phyloP scores from a whole-genome alignment of 1,140 invertebrate species.

The Drosophila navojoa region DNA sequence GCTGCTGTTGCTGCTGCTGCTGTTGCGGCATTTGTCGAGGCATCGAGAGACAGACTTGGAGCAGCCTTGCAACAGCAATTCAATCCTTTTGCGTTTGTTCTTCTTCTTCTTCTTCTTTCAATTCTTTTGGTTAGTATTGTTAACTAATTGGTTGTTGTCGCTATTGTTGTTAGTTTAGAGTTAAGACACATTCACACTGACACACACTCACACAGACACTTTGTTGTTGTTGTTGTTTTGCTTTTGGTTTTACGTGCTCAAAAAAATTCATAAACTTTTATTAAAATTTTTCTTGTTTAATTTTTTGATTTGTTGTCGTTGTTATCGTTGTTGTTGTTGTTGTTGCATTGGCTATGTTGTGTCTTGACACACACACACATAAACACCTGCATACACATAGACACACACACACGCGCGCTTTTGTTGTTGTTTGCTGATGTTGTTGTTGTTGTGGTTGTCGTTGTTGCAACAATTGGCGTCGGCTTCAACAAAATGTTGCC shows the following conservation, averaged over 20 bases:
- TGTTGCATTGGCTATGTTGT: slow-evolving; percentile 12
- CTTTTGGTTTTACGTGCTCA: slow-evolving; percentile 65
- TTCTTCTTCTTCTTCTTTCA: neutral
- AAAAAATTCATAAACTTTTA: slow-evolving; percentile 69
- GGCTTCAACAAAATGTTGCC: slow-evolving; percentile 41
- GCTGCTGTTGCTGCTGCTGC: slow-evolving; percentile 24
- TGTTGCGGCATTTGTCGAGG: slow-evolving; percentile 30
- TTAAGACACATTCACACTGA: neutral
- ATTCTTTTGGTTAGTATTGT: neutral
- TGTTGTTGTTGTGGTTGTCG: slow-evolving; percentile 28
- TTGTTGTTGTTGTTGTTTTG: slow-evolving; percentile 26
- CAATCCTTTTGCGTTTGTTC: neutral
- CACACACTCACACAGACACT: slow-evolving; percentile 7
- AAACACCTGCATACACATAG: slow-evolving; percentile 14
- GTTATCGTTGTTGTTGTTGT: slow-evolving; percentile 11
- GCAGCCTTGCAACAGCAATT: slow-evolving; percentile 3
- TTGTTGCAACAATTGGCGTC: slow-evolving; percentile 41
- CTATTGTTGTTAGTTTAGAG: slow-evolving; percentile 20
- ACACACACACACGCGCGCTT: slow-evolving; percentile 11
- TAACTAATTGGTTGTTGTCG: slow-evolving; percentile 1
- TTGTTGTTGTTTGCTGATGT: slow-evolving; percentile 37
- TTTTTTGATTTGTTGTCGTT: slow-evolving; percentile 31
- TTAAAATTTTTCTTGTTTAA: slow-evolving; percentile 17
- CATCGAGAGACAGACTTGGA: slow-evolving; percentile 6
- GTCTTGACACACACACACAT: slow-evolving; percentile 1